Conservation (phyloP, 1,140 invertebrate genomes). For the Capitella teleta region DNA sequence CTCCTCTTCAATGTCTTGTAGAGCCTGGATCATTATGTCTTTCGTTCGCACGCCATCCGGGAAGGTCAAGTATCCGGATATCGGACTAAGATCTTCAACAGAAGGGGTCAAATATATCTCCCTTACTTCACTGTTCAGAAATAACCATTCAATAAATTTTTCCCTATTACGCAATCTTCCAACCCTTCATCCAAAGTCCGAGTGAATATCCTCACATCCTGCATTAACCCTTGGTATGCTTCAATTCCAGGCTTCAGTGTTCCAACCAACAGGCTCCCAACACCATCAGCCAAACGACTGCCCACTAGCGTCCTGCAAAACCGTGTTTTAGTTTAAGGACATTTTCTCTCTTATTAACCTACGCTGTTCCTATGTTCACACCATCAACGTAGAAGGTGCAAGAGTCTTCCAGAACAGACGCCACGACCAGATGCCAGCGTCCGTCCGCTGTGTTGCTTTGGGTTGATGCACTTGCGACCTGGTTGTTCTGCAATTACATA, state of each 20-base stretch:
- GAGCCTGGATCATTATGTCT: conserved; percentile 19
- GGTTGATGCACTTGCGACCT: not conserved
- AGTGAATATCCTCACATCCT: conserved; percentile 21
- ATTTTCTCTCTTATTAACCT: not conserved
- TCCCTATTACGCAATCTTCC: not conserved
- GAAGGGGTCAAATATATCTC: conserved; percentile 22
- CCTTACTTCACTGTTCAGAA: conserved; percentile 20
- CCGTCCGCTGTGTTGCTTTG: not conserved
- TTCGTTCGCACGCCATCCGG: conserved; percentile 8
- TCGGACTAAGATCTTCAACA: conserved; percentile 21
- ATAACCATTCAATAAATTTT: not conserved
- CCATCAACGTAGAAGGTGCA: not conserved
- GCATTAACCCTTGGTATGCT: conserved; percentile 27
- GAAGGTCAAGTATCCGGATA: conserved; percentile 29
- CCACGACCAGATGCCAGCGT: conserved; percentile 24
- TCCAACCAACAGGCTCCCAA: conserved; percentile 24
- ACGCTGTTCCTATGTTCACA: too few species aligned
- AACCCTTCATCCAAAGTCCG: conserved; percentile 13
- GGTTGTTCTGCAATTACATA: not conserved
- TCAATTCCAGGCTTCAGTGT: conserved; percentile 18
- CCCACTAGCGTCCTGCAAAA: not conserved
- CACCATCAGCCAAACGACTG: not conserved
- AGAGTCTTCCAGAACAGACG: conserved; percentile 14
- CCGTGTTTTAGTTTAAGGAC: not conserved
- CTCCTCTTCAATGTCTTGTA: conserved; percentile 30